Evolutionary conservation across 2,113 vertebrate genomes (phyloP).

Genomic region (Cebidichthys violaceus): DNA sequence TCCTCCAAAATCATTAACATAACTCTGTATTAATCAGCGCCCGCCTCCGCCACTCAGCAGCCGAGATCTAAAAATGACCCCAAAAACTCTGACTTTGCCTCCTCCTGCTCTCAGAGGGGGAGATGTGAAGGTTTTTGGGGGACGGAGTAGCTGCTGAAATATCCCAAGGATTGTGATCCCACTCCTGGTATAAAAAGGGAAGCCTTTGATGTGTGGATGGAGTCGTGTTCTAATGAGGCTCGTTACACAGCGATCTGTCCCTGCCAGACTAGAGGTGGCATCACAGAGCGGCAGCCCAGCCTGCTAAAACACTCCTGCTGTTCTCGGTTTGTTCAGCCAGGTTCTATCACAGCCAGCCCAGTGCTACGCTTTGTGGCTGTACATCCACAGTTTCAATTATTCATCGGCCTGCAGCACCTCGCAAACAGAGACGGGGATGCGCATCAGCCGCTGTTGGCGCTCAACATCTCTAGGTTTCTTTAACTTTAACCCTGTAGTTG

Average conservation of each 20-base stretch:
- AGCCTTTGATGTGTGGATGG: slow-evolving; percentile 69
- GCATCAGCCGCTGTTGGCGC: slow-evolving; percentile 41
- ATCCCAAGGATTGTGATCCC: slow-evolving; percentile 72
- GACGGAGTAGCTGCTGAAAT: slow-evolving; percentile 55
- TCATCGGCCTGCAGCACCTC: slow-evolving; percentile 55
- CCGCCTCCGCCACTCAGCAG: slow-evolving; percentile 47
- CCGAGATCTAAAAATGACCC: slow-evolving; percentile 72
- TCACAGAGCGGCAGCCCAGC: slow-evolving; percentile 67
- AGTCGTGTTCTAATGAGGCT: slow-evolving; percentile 75
- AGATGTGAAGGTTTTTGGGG: slow-evolving; percentile 45
- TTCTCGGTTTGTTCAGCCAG: slow-evolving; percentile 71
- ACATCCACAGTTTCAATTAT: slow-evolving; percentile 73
- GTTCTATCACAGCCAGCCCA: slow-evolving; percentile 65
- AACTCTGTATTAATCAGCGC: slow-evolving; percentile 75
- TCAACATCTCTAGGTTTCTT: slow-evolving; percentile 2
- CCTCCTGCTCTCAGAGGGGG: slow-evolving; percentile 41
- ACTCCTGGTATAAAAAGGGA: slow-evolving; percentile 58
- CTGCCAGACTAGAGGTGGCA: slow-evolving; percentile 72
- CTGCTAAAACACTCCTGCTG: slow-evolving; percentile 75
- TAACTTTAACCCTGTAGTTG: slow-evolving; percentile 13
- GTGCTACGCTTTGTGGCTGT: slow-evolving; percentile 61
- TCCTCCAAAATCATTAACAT: slow-evolving; percentile 74
- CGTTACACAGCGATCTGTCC: slow-evolving; percentile 66
- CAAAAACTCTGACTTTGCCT: slow-evolving; percentile 65
- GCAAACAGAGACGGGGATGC: slow-evolving; percentile 43